phyloP scores from a whole-genome alignment of 2,797 vertebrate genomes.

The Trachurus trachurus region DNA sequence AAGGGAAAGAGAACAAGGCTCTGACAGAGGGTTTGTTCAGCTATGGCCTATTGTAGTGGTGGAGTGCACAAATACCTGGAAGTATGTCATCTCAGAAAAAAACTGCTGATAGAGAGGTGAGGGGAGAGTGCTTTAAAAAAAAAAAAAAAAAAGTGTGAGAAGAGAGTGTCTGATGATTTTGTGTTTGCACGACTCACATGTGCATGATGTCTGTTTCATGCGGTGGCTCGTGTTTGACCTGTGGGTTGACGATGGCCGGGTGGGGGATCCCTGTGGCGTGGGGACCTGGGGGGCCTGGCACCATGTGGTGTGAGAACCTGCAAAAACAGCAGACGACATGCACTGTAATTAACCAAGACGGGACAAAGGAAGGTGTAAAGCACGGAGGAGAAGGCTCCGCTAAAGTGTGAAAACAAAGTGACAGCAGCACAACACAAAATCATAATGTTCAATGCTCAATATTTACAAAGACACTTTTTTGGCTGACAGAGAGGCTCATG shows the following conservation, averaged over 20 bases:
- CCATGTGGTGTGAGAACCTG: constrained; percentile 99
- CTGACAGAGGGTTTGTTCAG: constrained; percentile 63
- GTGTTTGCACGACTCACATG: constrained; percentile 89
- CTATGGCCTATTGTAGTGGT: constrained; percentile 25
- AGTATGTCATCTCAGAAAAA: constrained; percentile 50
- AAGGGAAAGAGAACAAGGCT: constrained; percentile 69
- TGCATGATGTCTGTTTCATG: constrained; percentile 98
- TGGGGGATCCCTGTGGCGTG: constrained; percentile 99
- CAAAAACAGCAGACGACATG: constrained; percentile 47
- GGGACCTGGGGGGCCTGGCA: constrained; percentile 95
- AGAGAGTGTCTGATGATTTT: constrained; percentile 15
- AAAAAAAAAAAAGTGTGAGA: not conserved
- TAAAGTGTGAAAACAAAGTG: not conserved
- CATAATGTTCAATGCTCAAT: not conserved
- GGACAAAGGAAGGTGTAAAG: not conserved
- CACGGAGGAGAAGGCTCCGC: not conserved
- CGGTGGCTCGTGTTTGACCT: constrained; percentile 98
- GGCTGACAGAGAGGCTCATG: not conserved
- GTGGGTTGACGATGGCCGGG: constrained; percentile 98
- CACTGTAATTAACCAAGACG: constrained; percentile 39
- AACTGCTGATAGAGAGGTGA: constrained; percentile 3
- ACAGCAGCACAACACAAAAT: not conserved
- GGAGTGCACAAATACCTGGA: constrained; percentile 70
- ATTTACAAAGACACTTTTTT: not conserved
- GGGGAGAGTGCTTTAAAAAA: too few relatives aligned